These are phyloP conservation scores for Naso thynnoides DNA, from an alignment of 2,797 vertebrate genomes.

Conservation along the genomic window DNA sequence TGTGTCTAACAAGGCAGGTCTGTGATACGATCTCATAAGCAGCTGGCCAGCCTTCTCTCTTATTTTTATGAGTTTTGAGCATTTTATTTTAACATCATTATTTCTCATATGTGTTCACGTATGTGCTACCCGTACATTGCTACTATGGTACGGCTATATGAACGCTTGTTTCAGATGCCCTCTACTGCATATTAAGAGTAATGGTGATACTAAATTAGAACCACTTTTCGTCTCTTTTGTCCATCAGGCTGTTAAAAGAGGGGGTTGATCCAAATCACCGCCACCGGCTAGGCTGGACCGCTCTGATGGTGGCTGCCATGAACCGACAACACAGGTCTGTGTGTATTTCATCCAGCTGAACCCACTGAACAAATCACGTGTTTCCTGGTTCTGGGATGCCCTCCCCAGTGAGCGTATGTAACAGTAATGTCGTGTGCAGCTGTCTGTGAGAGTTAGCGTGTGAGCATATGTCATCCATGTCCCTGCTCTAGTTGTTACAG, in stretches of 20 bases:
- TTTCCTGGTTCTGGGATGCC: not conserved
- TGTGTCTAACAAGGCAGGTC: constrained; percentile 34
- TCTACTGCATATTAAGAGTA: not conserved
- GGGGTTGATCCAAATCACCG: constrained; percentile 89
- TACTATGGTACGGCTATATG: not conserved
- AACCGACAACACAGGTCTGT: constrained; percentile 90
- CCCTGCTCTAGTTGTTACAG: constrained; percentile 67
- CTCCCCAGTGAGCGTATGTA: constrained; percentile 20
- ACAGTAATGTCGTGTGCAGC: constrained; percentile 44
- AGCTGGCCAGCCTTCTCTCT: constrained; percentile 4
- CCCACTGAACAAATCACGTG: not conserved
- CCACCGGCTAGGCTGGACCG: constrained; percentile 94
- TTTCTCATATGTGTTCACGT: no score
- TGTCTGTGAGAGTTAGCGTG: constrained; percentile 44
- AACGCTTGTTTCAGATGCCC: not conserved
- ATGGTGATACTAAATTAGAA: not conserved
- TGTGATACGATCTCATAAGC: constrained; percentile 15
- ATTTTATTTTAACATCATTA: not conserved
- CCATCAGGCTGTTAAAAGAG: constrained; percentile 87
- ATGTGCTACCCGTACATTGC: not conserved
- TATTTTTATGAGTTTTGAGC: constrained; percentile 6
- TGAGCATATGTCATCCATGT: constrained; percentile 58
- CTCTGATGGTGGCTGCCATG: constrained; percentile 96
- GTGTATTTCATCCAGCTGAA: constrained; percentile 16
- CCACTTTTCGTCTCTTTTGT: constrained; percentile 31